Base-by-base conservation (phyloP, 2,113 vertebrate species). In the Solea solea region DNA sequence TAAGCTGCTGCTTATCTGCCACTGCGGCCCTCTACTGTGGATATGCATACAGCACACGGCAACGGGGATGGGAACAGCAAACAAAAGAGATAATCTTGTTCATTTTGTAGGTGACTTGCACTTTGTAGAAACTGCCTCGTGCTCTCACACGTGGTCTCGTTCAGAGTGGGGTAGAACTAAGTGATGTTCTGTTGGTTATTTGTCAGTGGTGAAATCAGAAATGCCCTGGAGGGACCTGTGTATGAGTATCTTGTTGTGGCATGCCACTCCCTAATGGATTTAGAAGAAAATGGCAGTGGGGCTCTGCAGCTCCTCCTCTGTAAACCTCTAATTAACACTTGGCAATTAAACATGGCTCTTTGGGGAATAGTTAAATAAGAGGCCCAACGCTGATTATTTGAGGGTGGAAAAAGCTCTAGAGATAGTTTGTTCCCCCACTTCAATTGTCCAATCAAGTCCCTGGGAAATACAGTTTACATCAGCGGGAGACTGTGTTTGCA, bases 261-360 rank as follows among this genome's bases (percentile, higher is more conserved):
- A 88, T 66, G 91, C 78, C 67, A 14, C 63, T 80, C 89, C 87
- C 89, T 80, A 89, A 84, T 83, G 90, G 80, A 72, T 78, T 82
- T 65, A 82, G 62, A 67, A 69, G 61, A 59, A 87, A 89, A 83
- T 88, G 73, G 72, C 81, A 79, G 8, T 81, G 77, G 74, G 78
- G 64, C 74, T 58, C 58, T 75, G 27, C 58, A 72, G 76, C 63
- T 76, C 88, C 85, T 86, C 87, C 81, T 51, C 75, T 76, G 65
- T 76, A 83, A 78, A 82, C 85, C 81, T 87, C 78, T 88, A 91
- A 94, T 93, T 91, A 93, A 90, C 91, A 91, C 90, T 82, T 90
- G 69, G 80, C 88, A 92, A 92, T 93, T 92, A 91, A 86, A 70
- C 81, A 81, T 50, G 53, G 68, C 65, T 89, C 86, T 79, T 82